Conservation (phyloP, 2,888 invertebrate genomes). For the Idaea biselata region DNA sequence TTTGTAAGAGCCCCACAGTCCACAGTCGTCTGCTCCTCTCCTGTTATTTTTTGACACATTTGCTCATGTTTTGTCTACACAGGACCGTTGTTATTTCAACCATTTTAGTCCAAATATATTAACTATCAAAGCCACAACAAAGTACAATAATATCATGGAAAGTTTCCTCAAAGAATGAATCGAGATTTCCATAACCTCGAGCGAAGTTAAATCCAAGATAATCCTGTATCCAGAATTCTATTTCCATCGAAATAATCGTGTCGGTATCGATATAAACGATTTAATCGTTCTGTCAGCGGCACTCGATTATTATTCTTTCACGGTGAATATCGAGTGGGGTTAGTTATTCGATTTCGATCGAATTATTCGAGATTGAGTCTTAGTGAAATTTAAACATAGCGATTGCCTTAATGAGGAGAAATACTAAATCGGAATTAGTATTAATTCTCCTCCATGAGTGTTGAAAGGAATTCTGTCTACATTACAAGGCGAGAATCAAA, state of each 20-base stretch:
- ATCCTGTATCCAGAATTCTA: background rate
- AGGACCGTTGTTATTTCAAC: too few relatives aligned
- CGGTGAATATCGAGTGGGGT: conserved; percentile 12
- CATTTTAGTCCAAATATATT: too few relatives aligned
- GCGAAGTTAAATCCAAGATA: background rate
- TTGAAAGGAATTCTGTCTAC: too few relatives aligned
- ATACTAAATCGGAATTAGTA: background rate
- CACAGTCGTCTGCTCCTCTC: too few relatives aligned
- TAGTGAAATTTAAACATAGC: background rate
- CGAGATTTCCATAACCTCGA: background rate
- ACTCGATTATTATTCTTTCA: conserved; percentile 18
- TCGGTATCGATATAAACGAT: conserved; percentile 8
- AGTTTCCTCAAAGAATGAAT: background rate
- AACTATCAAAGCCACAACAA: too few relatives aligned
- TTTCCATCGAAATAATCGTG: background rate
- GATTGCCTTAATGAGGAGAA: background rate
- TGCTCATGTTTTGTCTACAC: too few relatives aligned
- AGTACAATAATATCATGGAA: background rate
- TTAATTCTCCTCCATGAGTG: too few relatives aligned
- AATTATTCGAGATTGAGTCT: background rate
- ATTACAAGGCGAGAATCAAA: too few relatives aligned
- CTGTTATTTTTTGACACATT: too few relatives aligned
- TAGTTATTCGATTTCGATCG: background rate
- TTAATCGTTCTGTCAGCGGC: conserved; percentile 20
- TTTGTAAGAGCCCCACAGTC: too few relatives aligned